Conservation (phyloP, 2,888 invertebrate genomes). For the Pristionchus maxplancki region DNA sequence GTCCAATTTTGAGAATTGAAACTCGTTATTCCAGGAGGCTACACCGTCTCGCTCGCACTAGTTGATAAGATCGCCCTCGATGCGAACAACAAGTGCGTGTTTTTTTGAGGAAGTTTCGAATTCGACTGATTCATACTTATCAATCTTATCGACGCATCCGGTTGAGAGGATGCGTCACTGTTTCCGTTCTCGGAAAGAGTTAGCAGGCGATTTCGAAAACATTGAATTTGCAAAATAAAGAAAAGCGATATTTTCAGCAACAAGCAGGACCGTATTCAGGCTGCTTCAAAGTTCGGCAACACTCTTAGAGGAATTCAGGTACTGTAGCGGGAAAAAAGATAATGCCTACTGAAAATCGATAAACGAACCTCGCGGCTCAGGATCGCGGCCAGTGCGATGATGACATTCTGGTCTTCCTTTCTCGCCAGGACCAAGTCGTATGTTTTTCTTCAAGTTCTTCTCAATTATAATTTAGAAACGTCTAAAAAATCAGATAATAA, state of each 20-base stretch:
- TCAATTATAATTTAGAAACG: no score
- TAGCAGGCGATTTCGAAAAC: background rate
- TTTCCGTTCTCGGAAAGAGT: slow-evolving; percentile 1
- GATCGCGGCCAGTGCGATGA: slow-evolving; percentile 46
- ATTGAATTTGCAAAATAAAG: background rate
- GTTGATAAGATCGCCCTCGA: slow-evolving; percentile 32
- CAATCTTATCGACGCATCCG: slow-evolving; percentile 13
- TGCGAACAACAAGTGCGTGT: background rate
- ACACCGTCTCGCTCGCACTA: slow-evolving; percentile 27
- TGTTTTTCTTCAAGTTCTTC: background rate
- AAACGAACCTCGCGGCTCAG: background rate
- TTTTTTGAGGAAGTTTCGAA: background rate
- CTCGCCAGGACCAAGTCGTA: slow-evolving; percentile 44
- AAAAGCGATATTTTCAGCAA: slow-evolving; percentile 24
- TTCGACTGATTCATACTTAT: background rate
- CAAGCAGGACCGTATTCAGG: slow-evolving; percentile 3
- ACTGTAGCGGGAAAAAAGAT: background rate
- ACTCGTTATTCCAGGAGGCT: slow-evolving; percentile 14
- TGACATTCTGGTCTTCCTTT: slow-evolving; percentile 32
- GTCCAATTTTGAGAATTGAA: no score
- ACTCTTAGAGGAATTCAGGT: background rate
- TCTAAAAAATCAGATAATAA: background rate
- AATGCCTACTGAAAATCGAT: background rate
- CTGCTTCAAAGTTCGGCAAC: slow-evolving; percentile 40
- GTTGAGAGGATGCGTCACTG: background rate